Evolutionary conservation across 2,888 invertebrate species (phyloP).

Genomic region (Agonopterix alstromeriana): DNA sequence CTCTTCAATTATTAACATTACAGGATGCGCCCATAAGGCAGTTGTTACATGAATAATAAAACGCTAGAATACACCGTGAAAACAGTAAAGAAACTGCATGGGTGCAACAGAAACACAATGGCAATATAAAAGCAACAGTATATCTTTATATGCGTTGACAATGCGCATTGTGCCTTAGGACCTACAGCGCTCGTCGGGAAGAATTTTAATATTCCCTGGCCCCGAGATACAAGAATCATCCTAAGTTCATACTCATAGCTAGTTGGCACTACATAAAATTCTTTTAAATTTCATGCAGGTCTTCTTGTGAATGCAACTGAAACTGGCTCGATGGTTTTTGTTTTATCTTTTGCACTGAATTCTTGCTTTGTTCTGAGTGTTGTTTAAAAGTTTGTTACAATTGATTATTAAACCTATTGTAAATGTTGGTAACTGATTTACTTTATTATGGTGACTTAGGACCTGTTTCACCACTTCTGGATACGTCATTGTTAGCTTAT

Average conservation of each 20-base stretch:
- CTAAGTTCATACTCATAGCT: conserved; percentile 29
- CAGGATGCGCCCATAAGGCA: conserved; percentile 55
- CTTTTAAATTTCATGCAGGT: conserved; percentile 44
- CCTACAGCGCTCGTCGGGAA: conserved; percentile 15
- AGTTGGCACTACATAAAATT: conserved; percentile 42
- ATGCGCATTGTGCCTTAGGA: conserved; percentile 64
- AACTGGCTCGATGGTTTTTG: conserved; percentile 18
- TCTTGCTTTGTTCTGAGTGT: background rate
- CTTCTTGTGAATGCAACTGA: conserved; percentile 19
- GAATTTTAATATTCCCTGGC: conserved; percentile 35
- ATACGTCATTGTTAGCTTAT: too few relatives aligned
- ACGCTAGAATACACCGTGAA: conserved; percentile 59
- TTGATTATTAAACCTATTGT: too few relatives aligned
- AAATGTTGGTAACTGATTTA: too few relatives aligned
- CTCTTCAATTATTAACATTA: conserved; percentile 69
- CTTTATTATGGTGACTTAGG: too few relatives aligned
- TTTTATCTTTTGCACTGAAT: conserved; percentile 4
- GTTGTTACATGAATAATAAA: conserved; percentile 71
- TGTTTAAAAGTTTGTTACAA: background rate
- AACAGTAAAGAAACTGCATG: conserved; percentile 60
- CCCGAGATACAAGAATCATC: conserved; percentile 34
- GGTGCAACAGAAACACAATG: conserved; percentile 65
- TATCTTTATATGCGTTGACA: conserved; percentile 69
- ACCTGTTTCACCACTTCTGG: too few relatives aligned
- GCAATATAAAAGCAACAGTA: conserved; percentile 68